Conservation (phyloP, 2,888 invertebrate species). For the Spilosoma lubricipeda region DNA sequence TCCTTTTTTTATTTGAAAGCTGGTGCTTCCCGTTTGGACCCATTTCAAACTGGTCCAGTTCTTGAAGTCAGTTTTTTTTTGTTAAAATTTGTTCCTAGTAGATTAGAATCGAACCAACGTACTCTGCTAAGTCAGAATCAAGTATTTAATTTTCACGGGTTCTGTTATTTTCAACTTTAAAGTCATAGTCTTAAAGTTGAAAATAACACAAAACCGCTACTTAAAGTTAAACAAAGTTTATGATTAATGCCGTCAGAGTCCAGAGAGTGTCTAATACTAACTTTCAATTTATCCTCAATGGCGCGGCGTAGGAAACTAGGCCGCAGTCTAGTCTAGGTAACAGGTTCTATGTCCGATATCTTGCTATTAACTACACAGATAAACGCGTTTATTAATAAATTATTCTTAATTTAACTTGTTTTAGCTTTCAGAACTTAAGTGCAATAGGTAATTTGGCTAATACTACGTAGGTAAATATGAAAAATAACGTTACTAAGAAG, state of each 20-base stretch:
- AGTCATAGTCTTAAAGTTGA: too few relatives aligned
- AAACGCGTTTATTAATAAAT: not conserved
- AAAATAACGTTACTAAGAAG: not conserved
- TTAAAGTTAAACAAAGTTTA: too few relatives aligned
- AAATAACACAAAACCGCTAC: too few relatives aligned
- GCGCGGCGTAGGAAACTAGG: not conserved
- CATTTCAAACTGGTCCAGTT: too few relatives aligned
- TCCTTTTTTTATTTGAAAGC: too few relatives aligned
- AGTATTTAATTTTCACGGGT: too few relatives aligned
- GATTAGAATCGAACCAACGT: too few relatives aligned
- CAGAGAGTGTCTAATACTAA: not conserved
- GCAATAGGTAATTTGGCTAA: not conserved
- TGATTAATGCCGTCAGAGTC: not conserved
- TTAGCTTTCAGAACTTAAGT: not conserved
- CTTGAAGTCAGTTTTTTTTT: too few relatives aligned
- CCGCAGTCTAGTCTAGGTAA: not conserved
- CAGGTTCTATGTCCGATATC: constrained; percentile 8
- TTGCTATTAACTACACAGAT: constrained; percentile 8
- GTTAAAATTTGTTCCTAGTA: too few relatives aligned
- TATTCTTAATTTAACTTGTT: not conserved
- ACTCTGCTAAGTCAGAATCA: not conserved
- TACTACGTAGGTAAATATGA: not conserved
- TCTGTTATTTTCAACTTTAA: too few relatives aligned
- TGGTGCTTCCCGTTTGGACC: too few relatives aligned
- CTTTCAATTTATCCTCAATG: constrained; percentile 9